Evolutionary conservation across 2,797 vertebrate species (phyloP).

Genomic region (Sebastes hopkinsi): DNA sequence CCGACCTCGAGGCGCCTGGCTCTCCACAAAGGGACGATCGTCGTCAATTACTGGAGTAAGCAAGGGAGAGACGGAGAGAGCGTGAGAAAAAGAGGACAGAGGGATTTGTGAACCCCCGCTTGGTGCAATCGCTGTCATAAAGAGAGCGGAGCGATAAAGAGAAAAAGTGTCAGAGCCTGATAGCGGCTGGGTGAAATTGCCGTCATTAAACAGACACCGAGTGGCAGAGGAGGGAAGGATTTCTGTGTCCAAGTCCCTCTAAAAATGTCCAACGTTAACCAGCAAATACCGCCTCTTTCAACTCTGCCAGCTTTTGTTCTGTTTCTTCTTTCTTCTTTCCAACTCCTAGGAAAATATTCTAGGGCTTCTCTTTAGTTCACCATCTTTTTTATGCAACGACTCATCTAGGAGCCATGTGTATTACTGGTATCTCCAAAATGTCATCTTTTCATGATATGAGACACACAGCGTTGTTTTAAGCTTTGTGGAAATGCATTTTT

Average conservation of each 20-base stretch:
- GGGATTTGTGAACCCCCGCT: constrained; percentile 6
- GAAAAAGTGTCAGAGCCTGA: background rate
- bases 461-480: background rate
- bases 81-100: constrained; percentile 20
- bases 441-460: background rate
- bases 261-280: background rate
- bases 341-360: background rate
- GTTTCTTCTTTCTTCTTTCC: background rate
- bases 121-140: constrained; percentile 30
- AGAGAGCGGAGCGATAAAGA: background rate
- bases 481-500: background rate
- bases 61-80: constrained; percentile 15
- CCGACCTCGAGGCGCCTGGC: background rate
- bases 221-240: background rate
- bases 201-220: constrained; percentile 23
- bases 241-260: background rate
- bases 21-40: constrained; percentile 40
- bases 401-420: background rate
- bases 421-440: background rate
- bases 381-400: background rate
- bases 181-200: constrained; percentile 10
- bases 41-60: constrained; percentile 42
- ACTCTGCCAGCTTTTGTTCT: background rate
- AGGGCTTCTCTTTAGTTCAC: background rate
- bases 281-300: background rate